Conservation (phyloP, 2,797 vertebrate genomes). For the Bradypodion pumilum region DNA sequence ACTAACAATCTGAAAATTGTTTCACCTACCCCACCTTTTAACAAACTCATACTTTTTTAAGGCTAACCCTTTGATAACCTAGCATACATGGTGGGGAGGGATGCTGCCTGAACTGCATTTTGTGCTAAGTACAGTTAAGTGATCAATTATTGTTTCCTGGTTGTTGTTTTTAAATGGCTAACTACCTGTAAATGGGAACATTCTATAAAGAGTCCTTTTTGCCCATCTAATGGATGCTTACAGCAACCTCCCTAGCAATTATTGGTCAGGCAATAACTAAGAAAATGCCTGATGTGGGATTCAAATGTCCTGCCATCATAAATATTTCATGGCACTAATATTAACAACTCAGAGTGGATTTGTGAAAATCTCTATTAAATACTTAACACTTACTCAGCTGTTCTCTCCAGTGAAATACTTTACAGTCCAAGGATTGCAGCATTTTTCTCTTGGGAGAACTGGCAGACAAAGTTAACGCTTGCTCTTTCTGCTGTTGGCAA, state of each 20-base stretch:
- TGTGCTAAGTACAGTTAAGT: slow-evolving; percentile 32
- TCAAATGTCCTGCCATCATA: slow-evolving; percentile 14
- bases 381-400: background rate
- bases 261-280: background rate
- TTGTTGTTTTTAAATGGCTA: slow-evolving; percentile 11
- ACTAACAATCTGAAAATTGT: background rate
- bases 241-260: slow-evolving; percentile 17
- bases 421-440: background rate
- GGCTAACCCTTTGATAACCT: slow-evolving; percentile 6
- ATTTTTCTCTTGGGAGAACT: background rate
- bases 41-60: background rate
- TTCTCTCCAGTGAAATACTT: background rate
- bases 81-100: background rate
- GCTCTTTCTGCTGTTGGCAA: slow-evolving; percentile 14
- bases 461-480: slow-evolving; percentile 12
- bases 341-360: slow-evolving; percentile 6
- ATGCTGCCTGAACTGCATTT: background rate
- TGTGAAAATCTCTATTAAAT: slow-evolving; percentile 28
- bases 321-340: slow-evolving; percentile 22
- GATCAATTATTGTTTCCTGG: slow-evolving; percentile 6
- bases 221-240: background rate
- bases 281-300: slow-evolving; percentile 24
- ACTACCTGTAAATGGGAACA: slow-evolving; percentile 8
- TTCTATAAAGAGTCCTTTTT: background rate
- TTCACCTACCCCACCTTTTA: background rate